Percentiles rank a stretch among this genome's conserved stretches.
These are phyloP conservation scores for Paguma larvata DNA, from an alignment of 2,797 vertebrate species.

Conservation along the genomic window DNA sequence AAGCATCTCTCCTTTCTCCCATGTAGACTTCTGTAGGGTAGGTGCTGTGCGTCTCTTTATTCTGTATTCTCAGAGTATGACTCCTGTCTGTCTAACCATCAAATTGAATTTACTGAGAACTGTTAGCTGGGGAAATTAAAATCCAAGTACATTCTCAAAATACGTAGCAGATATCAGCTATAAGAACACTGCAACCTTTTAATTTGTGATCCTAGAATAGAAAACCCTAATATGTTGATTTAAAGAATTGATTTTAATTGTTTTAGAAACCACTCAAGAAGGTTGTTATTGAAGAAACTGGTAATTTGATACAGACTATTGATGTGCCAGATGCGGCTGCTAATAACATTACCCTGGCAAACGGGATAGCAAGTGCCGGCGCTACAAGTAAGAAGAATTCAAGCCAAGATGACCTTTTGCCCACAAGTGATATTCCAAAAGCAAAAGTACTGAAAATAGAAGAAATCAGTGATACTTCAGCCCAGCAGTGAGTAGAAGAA, in stretches of 20 bases:
- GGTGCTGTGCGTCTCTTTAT: neutral
- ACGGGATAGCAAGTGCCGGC: neutral
- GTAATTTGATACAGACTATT: constrained; percentile 83
- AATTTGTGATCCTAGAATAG: constrained; percentile 50
- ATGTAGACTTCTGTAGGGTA: neutral
- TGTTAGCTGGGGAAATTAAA: neutral
- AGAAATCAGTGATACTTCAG: constrained; percentile 87
- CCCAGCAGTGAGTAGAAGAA: constrained; percentile 85
- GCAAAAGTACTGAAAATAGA: constrained; percentile 96
- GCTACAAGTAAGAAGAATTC: constrained; percentile 72
- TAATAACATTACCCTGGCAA: neutral
- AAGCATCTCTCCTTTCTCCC: neutral
- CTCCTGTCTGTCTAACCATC: neutral
- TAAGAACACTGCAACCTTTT: constrained; percentile 53
- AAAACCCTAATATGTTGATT: constrained; percentile 52
- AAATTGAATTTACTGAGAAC: constrained; percentile 39
- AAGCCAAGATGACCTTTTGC: constrained; percentile 80
- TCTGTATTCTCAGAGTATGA: constrained; percentile 30
- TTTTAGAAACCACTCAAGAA: constrained; percentile 94
- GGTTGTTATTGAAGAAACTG: constrained; percentile 94
- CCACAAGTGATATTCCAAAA: constrained; percentile 89
- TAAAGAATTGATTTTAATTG: constrained; percentile 68
- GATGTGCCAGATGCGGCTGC: constrained; percentile 63
- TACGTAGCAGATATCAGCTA: neutral
- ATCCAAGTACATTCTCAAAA: neutral